Evolutionary conservation across 2,888 invertebrate genomes (phyloP).

Genomic region (Cheilosia vulpina): DNA sequence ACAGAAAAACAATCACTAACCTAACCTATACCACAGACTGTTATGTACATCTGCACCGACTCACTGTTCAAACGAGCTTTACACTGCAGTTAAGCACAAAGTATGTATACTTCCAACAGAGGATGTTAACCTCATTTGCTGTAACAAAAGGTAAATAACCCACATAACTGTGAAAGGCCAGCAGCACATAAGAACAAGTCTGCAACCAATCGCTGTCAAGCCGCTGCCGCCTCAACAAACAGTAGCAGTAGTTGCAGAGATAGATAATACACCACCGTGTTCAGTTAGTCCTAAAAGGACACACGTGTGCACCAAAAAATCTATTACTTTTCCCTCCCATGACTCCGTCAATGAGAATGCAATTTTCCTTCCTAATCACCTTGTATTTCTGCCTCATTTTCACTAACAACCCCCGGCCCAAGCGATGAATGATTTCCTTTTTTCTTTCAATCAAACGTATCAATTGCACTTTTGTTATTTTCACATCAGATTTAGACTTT

Average conservation of each 20-base stretch:
- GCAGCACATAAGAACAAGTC: background rate
- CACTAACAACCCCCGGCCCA: background rate
- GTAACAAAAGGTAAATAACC: background rate
- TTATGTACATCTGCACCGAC: no score
- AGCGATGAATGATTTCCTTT: background rate
- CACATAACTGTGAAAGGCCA: background rate
- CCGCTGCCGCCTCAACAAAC: background rate
- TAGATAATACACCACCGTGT: background rate
- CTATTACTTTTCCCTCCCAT: background rate
- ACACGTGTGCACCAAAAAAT: background rate
- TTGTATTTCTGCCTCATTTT: background rate
- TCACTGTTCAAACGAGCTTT: no score
- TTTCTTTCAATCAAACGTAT: constrained; percentile 15
- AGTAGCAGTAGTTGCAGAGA: background rate
- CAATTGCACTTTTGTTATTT: constrained; percentile 32
- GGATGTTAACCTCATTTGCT: constrained; percentile 2
- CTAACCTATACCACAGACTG: no score
- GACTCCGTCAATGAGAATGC: background rate
- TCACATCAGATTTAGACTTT: constrained; percentile 14
- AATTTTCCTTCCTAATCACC: background rate
- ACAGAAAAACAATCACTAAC: no score
- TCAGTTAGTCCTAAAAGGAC: background rate
- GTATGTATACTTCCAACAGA: background rate
- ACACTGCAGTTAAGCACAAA: no score
- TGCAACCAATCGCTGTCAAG: background rate